Base-by-base conservation (phyloP, 2,797 vertebrate species). In the Peromyscus aztecus region DNA sequence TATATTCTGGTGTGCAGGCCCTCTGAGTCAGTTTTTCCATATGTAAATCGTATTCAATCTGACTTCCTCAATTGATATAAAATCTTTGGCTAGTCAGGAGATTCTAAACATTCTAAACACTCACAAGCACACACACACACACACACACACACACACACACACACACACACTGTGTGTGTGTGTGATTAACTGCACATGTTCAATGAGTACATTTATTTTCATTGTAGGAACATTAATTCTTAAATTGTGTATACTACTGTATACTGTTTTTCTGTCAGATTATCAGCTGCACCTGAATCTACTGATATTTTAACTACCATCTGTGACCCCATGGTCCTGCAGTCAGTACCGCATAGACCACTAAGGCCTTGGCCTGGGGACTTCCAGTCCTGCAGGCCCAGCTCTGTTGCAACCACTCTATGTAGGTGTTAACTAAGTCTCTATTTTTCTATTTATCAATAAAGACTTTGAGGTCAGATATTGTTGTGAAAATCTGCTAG, bases 221-320 rank as follows among this genome's bases (percentile, higher is more conserved):
- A 89, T 89, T 92, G 91, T 4, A 63, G 16, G 24, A 94, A 77
- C 31, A 43, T 34, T 77, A 31, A 91, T 88, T 97, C 40, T 94
- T 87, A 95, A 11, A 40, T 82, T 34, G 31, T 46, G 17, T 65
- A 34, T 65, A 46, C 27, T 82, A 40, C 69, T 23, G 9, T 27
- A 46, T 46, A 46, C 6, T 63, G 9, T 71, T 21, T 37, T 71
- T 71, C 17, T 71, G 19, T 71, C 19, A 37, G n/a, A 21, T 71
- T 71, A 19, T 71, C n/a, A 69, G 19, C 17, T 71, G 17, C 19
- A 37, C 21, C 69, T 71, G 8, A 71, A 71, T 37, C 9, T 37
- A 71, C 17, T 69, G 17, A 69, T n/a, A 69, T 69, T 69, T 69
- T 69, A 69, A 69, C 34, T n/a, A 69, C 7, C 34, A n/a, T n/a